A percentile compares a stretch with the other conserved stretches of the same genome.
Evolutionary conservation across 2,888 invertebrate species (phyloP).

Genomic region (Entomobrya proxima): DNA sequence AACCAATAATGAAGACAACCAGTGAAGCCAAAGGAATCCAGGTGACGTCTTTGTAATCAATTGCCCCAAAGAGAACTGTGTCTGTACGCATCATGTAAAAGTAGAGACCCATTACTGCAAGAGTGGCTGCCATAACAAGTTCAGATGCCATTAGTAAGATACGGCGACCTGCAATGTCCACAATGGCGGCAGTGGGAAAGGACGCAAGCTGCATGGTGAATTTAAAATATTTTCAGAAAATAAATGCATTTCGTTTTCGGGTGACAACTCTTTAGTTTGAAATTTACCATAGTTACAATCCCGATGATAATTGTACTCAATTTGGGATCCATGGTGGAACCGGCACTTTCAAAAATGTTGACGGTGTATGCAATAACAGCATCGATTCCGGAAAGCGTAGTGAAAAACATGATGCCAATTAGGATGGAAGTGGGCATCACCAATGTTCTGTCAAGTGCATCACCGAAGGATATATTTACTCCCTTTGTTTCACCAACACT

Average conservation of each 20-base stretch:
- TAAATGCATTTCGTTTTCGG: too few species aligned
- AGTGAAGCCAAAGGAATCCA: conserved; percentile 71
- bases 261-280: too few species aligned
- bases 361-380: conserved; percentile 72
- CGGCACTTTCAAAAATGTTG: conserved; percentile 71
- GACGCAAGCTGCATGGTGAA: conserved; percentile 71
- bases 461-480: conserved; percentile 58
- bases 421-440: conserved; percentile 70
- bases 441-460: conserved; percentile 49
- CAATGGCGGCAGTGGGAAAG: conserved; percentile 71
- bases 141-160: conserved; percentile 72
- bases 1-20: conserved; percentile 71
- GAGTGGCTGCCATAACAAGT: conserved; percentile 65
- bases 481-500: conserved; percentile 69
- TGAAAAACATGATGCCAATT: conserved; percentile 72
- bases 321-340: conserved; percentile 68
- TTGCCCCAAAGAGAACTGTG: conserved; percentile 21
- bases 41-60: conserved; percentile 41
- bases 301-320: conserved; percentile 72
- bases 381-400: conserved; percentile 70
- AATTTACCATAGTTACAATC: conserved; percentile 70
- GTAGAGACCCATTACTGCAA: conserved; percentile 68
- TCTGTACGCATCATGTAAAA: conserved; percentile 66
- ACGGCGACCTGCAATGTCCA: conserved; percentile 72
- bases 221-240: too few species aligned